phyloP scores from a whole-genome alignment of 2,888 invertebrate species.

The Pammene aurita region DNA sequence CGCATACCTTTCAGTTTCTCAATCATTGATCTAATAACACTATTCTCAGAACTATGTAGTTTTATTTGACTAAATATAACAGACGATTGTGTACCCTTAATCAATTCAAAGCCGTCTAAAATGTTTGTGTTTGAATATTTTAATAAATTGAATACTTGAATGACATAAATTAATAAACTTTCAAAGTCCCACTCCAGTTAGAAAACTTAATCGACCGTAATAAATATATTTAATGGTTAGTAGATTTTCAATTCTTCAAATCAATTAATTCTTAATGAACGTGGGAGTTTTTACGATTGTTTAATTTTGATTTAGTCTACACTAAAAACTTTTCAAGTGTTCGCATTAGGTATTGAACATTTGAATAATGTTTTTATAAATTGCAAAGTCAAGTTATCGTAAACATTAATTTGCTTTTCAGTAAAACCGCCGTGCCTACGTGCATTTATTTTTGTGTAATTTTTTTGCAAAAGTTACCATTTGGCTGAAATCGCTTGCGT shows the following conservation, averaged over 20 bases:
- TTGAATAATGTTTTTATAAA: too few relatives aligned
- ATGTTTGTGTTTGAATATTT: slow-evolving; percentile 18
- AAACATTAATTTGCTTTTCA: too few relatives aligned
- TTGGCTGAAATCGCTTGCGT: too few relatives aligned
- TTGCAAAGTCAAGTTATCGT: too few relatives aligned
- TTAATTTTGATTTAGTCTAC: background rate
- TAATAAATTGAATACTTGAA: slow-evolving; percentile 11
- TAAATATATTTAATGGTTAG: slow-evolving; percentile 10
- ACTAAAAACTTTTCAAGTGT: background rate
- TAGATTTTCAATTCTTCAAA: slow-evolving; percentile 7
- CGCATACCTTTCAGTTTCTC: too few relatives aligned
- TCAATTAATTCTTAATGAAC: slow-evolving; percentile 1
- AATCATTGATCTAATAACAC: too few relatives aligned
- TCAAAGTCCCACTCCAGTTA: slow-evolving; percentile 2
- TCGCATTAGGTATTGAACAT: background rate
- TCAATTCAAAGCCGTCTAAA: background rate
- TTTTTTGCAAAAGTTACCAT: too few relatives aligned
- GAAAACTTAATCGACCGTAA: slow-evolving; percentile 15
- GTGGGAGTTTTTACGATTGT: slow-evolving; percentile 1
- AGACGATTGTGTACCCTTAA: too few relatives aligned
- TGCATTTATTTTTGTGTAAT: too few relatives aligned
- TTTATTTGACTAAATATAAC: too few relatives aligned
- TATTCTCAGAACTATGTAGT: too few relatives aligned
- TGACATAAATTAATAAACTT: slow-evolving; percentile 24
- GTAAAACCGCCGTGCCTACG: too few relatives aligned